phyloP scores from a whole-genome alignment of 2,113 vertebrate species.

The Condylura cristata region DNA sequence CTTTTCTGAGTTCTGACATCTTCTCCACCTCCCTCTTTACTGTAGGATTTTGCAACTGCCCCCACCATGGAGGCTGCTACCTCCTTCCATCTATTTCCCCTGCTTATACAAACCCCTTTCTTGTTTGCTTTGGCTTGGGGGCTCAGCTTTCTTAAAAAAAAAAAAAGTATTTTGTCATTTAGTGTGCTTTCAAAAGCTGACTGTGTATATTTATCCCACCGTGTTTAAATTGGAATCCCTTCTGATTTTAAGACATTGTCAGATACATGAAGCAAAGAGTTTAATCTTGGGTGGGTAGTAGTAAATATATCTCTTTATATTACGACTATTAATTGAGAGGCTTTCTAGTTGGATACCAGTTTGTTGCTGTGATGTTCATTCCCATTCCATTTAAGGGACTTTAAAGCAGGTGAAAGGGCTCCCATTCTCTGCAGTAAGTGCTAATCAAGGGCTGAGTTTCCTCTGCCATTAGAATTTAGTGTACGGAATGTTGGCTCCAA shows the following conservation, averaged over 20 bases:
- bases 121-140: background rate
- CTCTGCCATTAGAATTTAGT: background rate
- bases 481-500: background rate
- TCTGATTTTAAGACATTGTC: constrained; percentile 6
- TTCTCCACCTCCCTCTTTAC: rapidly evolving
- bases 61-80: background rate
- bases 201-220: background rate
- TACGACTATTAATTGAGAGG: background rate
- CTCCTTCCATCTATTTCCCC: background rate
- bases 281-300: background rate
- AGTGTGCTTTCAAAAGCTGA: background rate
- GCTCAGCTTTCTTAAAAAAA: background rate
- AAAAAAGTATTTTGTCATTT: background rate
- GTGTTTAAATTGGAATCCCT: background rate
- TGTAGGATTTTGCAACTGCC: background rate
- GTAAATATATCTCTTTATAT: background rate
- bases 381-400: background rate
- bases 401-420: background rate
- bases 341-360: background rate
- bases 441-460: background rate
- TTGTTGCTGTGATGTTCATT: background rate
- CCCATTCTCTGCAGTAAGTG: background rate
- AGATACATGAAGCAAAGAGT: background rate
- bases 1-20: background rate
- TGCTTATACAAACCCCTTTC: background rate